Percentiles rank a stretch among this genome's conserved stretches.
phyloP scores from a whole-genome alignment of 2,113 vertebrate species.

The Alectura lathami region DNA sequence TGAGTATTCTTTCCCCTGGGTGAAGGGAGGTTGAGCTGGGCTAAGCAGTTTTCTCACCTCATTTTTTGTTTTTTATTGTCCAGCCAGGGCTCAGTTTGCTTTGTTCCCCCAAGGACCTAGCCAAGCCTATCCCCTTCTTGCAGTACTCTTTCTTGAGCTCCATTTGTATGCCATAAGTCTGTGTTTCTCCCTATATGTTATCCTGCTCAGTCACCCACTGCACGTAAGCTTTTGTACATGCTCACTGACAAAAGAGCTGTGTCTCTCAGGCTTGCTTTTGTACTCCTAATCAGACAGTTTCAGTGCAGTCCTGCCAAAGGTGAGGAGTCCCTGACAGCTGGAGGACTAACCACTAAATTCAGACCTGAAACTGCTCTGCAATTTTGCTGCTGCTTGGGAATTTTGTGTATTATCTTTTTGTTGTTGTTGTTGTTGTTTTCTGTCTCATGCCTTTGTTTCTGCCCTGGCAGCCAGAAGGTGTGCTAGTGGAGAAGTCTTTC shows the following conservation, averaged over 20 bases:
- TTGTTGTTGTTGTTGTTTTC: too few species aligned
- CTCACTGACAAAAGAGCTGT: background rate
- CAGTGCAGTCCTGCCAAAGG: background rate
- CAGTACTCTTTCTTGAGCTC: background rate
- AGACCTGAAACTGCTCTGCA: background rate
- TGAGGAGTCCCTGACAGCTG: background rate
- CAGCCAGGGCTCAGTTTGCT: background rate
- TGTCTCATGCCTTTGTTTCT: background rate
- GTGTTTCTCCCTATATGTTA: background rate
- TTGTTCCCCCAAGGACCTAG: background rate
- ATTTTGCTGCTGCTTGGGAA: background rate
- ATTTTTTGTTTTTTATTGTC: background rate
- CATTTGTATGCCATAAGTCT: background rate
- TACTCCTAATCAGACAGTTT: background rate
- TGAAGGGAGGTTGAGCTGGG: background rate
- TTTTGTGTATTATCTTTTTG: background rate
- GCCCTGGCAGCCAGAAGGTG: conserved; percentile 62
- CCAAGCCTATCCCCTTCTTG: background rate
- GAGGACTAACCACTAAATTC: background rate
- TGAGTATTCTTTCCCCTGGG: background rate
- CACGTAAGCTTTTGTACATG: background rate
- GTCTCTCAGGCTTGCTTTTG: background rate
- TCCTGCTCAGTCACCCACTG: background rate
- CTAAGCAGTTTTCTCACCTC: background rate
- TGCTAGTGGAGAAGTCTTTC: conserved; percentile 69